Evolutionary conservation across 2,888 invertebrate genomes (phyloP).

Genomic region (Troilus luridus): DNA sequence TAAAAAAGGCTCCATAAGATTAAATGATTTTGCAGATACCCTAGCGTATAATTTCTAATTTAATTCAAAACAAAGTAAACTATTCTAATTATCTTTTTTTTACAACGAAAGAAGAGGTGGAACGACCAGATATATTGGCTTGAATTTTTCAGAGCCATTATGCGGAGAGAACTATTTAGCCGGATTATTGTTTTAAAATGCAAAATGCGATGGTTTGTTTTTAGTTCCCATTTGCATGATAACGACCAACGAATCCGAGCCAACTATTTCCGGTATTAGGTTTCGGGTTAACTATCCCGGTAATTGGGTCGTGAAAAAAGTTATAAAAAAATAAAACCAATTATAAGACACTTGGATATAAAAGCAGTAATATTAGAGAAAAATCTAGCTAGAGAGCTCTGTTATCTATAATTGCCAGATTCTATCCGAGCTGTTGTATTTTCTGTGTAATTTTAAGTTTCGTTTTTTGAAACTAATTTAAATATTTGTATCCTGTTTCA

Average conservation of each 20-base stretch:
- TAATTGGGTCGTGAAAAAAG: not conserved
- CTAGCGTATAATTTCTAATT: too few species aligned
- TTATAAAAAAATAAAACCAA: not conserved
- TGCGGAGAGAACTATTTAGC: conserved; percentile 3
- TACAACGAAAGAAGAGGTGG: not conserved
- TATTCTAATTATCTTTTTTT: not conserved
- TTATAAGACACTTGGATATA: not conserved
- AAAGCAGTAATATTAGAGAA: not conserved
- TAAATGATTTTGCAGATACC: too few species aligned
- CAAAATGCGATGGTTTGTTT: not conserved
- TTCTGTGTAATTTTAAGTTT: not conserved
- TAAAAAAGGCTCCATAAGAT: too few species aligned
- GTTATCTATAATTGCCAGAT: not conserved
- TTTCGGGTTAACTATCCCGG: not conserved
- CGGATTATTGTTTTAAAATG: conserved; percentile 15
- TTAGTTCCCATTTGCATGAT: conserved; percentile 32
- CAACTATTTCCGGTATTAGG: conserved; percentile 19
- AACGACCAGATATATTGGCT: not conserved
- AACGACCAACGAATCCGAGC: conserved; percentile 16
- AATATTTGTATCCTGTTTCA: too few species aligned
- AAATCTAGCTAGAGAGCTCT: not conserved
- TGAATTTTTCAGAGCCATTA: not conserved
- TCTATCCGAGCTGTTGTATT: not conserved
- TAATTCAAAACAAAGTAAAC: too few species aligned
- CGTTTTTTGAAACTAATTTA: not conserved